Evolutionary conservation across 2,797 vertebrate species (phyloP).

Genomic region (Darevskia mixta): DNA sequence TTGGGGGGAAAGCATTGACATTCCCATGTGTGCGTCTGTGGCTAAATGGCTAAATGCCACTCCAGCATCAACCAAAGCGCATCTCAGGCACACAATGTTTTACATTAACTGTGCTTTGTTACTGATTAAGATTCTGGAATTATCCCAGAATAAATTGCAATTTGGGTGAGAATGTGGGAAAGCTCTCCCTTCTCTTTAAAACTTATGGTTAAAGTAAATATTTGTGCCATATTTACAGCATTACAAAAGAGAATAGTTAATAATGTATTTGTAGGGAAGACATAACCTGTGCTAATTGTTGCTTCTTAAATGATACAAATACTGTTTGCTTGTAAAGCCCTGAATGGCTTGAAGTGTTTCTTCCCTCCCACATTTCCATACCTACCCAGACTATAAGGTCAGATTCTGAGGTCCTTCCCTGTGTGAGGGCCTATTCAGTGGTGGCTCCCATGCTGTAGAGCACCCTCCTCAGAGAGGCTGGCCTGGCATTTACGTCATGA

Average conservation of each 20-base stretch:
- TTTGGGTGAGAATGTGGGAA: neutral
- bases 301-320: neutral
- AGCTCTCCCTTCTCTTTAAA: neutral
- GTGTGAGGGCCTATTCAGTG: neutral
- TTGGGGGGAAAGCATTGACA: neutral
- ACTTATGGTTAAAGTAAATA: neutral
- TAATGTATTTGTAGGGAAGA: neutral
- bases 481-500: no score
- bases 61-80: slow-evolving; percentile 9
- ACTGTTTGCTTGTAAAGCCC: neutral
- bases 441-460: no score
- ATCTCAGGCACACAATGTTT: neutral
- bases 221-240: neutral
- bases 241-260: neutral
- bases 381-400: neutral
- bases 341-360: neutral
- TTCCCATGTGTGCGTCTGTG: neutral
- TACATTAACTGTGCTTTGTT: neutral
- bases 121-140: neutral
- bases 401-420: neutral
- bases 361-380: neutral
- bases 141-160: neutral
- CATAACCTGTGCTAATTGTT: neutral
- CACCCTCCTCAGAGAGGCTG: no score
- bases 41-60: neutral